These are phyloP conservation scores for Nomada flava DNA, from an alignment of 2,888 invertebrate species.

Conservation along the genomic window DNA sequence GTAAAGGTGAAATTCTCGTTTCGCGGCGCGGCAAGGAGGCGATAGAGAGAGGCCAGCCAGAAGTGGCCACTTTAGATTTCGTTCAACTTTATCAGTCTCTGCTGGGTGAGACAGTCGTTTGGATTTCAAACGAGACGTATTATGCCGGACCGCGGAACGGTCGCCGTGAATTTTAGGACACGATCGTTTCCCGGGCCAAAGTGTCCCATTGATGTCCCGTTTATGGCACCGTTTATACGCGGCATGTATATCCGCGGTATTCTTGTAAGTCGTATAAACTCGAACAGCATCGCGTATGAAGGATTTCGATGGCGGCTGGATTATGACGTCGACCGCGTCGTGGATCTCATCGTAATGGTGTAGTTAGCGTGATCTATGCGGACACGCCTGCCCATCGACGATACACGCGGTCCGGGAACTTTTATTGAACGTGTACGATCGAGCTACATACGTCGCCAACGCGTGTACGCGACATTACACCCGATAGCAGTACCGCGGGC, in stretches of 20 bases:
- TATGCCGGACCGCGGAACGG: neutral
- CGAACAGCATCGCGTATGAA: constrained; percentile 29
- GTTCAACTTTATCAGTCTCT: constrained; percentile 44
- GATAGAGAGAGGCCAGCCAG: neutral
- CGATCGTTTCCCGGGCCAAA: constrained; percentile 30
- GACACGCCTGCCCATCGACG: constrained; percentile 28
- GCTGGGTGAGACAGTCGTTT: constrained; percentile 29
- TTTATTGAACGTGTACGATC: constrained; percentile 16
- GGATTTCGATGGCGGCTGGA: constrained; percentile 35
- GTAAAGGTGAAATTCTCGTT: constrained; percentile 27
- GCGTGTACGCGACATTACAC: neutral
- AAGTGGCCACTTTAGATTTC: constrained; percentile 38
- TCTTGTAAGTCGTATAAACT: constrained; percentile 54
- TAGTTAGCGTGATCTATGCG: constrained; percentile 44
- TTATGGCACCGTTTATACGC: constrained; percentile 50
- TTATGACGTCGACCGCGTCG: constrained; percentile 23
- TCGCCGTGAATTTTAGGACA: constrained; percentile 36
- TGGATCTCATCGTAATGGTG: constrained; percentile 21
- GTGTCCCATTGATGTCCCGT: constrained; percentile 43
- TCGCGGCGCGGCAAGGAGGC: neutral
- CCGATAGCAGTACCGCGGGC: constrained; percentile 13
- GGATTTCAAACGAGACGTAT: constrained; percentile 30
- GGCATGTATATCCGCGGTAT: constrained; percentile 32
- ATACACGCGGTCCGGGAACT: constrained; percentile 30
- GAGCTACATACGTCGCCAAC: constrained; percentile 1